Conservation (phyloP, 2,797 vertebrate species). For the Poeciliopsis presidionis region DNA sequence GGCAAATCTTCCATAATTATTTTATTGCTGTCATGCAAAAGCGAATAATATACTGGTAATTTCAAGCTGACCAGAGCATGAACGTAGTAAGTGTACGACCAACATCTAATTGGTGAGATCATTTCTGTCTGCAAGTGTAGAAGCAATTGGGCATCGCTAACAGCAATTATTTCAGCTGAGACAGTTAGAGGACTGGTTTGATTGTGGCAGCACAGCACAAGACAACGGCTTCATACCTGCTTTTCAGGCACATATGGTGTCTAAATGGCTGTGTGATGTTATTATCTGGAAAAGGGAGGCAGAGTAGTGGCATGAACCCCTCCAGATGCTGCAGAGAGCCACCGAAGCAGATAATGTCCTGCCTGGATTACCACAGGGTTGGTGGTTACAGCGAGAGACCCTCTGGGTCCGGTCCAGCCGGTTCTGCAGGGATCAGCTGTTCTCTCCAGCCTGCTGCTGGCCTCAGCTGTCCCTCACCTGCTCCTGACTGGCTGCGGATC, state of each 20-base stretch:
- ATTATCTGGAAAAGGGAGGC: constrained; percentile 33
- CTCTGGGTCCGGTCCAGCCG: constrained; percentile 72
- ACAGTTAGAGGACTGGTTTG: constrained; percentile 6
- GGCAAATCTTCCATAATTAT: constrained; percentile 24
- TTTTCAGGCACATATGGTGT: constrained; percentile 21
- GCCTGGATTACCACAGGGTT: constrained; percentile 76
- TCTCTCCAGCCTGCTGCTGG: constrained; percentile 47
- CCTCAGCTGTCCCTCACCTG: constrained; percentile 81
- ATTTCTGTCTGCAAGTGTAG: constrained; percentile 34
- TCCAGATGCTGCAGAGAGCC: constrained; percentile 69
- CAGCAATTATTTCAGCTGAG: constrained; percentile 6
- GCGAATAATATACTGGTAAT: constrained; percentile 8
- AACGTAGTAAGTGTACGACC: constrained; percentile 29
- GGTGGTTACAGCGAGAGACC: constrained; percentile 66
- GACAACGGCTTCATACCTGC: constrained; percentile 20
- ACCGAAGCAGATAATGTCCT: constrained; percentile 73
- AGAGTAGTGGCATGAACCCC: constrained; percentile 38
- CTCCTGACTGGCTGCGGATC: constrained; percentile 42
- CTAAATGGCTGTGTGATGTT: constrained; percentile 38
- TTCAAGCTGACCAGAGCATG: constrained; percentile 35
- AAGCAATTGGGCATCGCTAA: constrained; percentile 10
- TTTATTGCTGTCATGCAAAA: constrained; percentile 43
- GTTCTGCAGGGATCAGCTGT: constrained; percentile 73
- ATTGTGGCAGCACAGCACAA: constrained; percentile 13
- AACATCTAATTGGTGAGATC: constrained; percentile 28